phyloP scores from a whole-genome alignment of 2,888 invertebrate species.

The Trachelus iudaicus region DNA sequence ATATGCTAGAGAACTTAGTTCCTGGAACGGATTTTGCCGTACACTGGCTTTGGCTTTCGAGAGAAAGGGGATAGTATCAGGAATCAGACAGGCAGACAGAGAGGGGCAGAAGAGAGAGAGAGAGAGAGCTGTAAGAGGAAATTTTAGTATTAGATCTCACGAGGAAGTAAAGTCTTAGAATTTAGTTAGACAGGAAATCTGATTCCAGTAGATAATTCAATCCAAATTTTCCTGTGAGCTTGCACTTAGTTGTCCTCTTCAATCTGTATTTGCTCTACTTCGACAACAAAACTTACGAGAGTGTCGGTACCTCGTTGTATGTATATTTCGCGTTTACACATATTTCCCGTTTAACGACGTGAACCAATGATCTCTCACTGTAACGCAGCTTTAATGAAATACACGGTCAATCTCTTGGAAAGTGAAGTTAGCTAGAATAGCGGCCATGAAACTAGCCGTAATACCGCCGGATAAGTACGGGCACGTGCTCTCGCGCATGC shows the following conservation, averaged over 20 bases:
- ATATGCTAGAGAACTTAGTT: slow-evolving; percentile 28
- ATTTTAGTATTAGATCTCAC: background rate
- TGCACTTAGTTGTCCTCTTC: background rate
- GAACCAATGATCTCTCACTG: background rate
- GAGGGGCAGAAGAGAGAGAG: background rate
- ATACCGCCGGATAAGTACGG: background rate
- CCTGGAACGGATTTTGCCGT: slow-evolving; percentile 1
- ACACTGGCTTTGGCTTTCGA: background rate
- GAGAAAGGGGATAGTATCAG: background rate
- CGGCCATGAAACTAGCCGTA: background rate
- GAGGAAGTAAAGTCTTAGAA: background rate
- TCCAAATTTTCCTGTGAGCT: background rate
- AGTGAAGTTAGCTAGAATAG: background rate
- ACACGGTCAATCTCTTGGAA: background rate
- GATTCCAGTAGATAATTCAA: background rate
- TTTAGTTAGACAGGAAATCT: background rate
- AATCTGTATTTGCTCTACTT: background rate
- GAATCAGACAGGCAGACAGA: background rate
- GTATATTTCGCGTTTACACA: background rate
- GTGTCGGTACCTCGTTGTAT: too few species aligned
- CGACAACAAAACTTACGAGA: too few species aligned
- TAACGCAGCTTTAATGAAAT: background rate
- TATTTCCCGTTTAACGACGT: background rate
- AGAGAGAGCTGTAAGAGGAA: background rate
- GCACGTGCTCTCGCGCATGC: background rate